Percentiles rank a stretch among this genome's conserved stretches.
Evolutionary conservation across 2,113 vertebrate species (phyloP).

Genomic region (Irena cyanogastra): DNA sequence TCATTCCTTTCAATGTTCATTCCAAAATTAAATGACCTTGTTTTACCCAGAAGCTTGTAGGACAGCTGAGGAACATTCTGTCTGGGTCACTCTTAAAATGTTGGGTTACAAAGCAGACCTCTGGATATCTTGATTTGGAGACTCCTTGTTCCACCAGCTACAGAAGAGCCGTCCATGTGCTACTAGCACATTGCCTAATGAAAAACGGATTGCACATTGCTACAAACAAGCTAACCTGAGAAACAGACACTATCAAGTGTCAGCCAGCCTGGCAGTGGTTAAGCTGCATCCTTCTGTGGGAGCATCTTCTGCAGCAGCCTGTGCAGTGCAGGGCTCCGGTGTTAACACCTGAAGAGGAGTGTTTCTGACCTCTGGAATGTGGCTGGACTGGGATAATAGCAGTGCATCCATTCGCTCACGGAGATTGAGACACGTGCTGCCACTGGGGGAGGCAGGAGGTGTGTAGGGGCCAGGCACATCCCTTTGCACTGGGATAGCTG

Average conservation of each 20-base stretch:
- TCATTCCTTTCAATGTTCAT: background rate
- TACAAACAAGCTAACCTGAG: background rate
- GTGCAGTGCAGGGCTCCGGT: background rate
- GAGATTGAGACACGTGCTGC: accelerated
- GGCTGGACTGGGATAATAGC: background rate
- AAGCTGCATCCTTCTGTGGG: background rate
- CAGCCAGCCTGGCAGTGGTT: background rate
- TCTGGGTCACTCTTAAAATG: background rate
- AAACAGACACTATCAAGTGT: background rate
- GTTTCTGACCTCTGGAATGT: background rate
- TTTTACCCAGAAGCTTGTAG: background rate
- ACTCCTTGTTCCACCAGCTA: background rate
- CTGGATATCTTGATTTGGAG: background rate
- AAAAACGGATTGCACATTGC: background rate
- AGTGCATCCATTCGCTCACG: background rate
- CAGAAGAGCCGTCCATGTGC: background rate
- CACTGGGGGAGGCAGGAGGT: accelerated
- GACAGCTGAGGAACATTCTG: background rate
- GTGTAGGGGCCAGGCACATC: accelerated
- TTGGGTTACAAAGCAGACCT: background rate
- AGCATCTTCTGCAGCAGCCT: background rate
- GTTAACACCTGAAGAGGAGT: background rate
- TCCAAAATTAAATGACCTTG: background rate
- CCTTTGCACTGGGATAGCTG: accelerated
- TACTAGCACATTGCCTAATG: background rate